Evolutionary conservation across 2,113 vertebrate genomes (phyloP).

Genomic region (Lontra canadensis): DNA sequence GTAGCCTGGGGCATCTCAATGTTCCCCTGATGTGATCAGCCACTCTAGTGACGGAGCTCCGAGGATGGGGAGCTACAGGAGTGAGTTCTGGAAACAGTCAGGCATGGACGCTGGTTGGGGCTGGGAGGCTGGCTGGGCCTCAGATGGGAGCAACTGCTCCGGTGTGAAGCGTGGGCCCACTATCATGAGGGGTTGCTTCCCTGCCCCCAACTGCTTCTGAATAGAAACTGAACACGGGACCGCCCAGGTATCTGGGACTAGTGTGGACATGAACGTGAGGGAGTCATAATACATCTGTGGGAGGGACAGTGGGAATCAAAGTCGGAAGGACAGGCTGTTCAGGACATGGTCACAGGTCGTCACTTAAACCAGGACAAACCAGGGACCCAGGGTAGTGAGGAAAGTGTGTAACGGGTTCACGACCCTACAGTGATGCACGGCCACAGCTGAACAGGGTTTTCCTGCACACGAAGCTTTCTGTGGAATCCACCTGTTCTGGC

Average conservation of each 20-base stretch:
- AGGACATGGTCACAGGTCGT: neutral
- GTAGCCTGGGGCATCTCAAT: neutral
- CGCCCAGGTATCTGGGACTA: neutral
- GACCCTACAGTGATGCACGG: accelerated
- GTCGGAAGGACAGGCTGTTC: neutral
- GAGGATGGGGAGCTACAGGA: neutral
- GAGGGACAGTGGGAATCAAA: no score
- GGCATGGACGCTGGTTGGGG: no score
- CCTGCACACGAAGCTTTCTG: accelerated
- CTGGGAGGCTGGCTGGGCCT: neutral
- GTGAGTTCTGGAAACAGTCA: accelerated
- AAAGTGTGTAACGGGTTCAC: accelerated
- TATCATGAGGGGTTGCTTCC: no score
- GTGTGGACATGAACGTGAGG: accelerated
- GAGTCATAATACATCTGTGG: neutral
- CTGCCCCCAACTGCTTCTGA: neutral
- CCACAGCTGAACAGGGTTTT: no score
- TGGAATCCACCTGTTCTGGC: neutral
- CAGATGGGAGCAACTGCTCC: neutral
- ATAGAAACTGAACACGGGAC: neutral
- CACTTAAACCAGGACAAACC: neutral
- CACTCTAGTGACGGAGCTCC: neutral
- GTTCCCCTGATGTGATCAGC: neutral
- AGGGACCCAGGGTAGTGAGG: neutral
- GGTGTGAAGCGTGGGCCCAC: accelerated